These are phyloP conservation scores for Stylophora pistillata DNA, from an alignment of 64 coral and sea anemone species.

Conservation along the genomic window DNA sequence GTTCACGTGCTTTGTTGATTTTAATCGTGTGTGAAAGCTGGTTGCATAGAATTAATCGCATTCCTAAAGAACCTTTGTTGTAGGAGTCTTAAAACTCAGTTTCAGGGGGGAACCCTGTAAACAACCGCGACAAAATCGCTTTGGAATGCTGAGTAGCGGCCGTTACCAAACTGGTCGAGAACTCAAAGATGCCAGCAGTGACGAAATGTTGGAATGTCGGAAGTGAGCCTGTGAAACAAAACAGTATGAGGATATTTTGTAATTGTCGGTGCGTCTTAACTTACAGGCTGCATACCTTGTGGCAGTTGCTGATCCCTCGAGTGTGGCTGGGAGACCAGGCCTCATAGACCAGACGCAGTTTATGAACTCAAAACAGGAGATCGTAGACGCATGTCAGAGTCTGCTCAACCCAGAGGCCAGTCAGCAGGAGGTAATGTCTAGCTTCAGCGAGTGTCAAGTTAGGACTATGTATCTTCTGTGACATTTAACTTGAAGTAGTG, in stretches of 20 bases:
- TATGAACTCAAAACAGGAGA: conserved; percentile 89
- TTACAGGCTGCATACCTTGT: conserved; percentile 93
- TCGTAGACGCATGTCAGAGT: conserved; percentile 84
- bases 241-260: not conserved
- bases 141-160: too few relatives aligned
- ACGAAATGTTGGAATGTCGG: too few relatives aligned
- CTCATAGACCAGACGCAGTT: conserved; percentile 92
- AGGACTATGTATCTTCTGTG: not conserved
- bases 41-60: too few relatives aligned
- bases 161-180: too few relatives aligned
- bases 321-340: conserved; percentile 91
- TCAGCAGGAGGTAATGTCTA: conserved; percentile 74
- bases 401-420: conserved; percentile 77
- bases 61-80: too few relatives aligned
- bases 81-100: too few relatives aligned
- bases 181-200: too few relatives aligned
- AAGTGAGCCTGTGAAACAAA: not conserved
- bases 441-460: not conserved
- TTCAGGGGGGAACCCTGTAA: too few relatives aligned
- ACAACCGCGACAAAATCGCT: too few relatives aligned
- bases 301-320: conserved; percentile 97
- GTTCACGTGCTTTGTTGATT: not conserved
- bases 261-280: not conserved
- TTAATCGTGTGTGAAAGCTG: not conserved
- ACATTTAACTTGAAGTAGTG: too few relatives aligned